phyloP scores from a whole-genome alignment of 2,888 invertebrate species.

The Diploptera punctata region DNA sequence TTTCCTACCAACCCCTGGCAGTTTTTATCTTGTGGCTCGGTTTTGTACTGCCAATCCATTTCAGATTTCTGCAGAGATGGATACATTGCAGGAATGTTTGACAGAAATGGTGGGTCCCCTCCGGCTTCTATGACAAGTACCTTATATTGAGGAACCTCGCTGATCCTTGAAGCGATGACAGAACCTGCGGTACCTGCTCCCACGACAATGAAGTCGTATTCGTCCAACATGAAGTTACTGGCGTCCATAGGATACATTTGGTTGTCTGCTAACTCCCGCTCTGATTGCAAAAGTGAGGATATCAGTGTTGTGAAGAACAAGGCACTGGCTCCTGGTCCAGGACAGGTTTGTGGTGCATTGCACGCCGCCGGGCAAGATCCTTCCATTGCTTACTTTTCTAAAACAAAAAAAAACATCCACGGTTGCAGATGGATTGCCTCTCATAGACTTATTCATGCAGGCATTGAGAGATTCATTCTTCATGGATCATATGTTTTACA shows the following conservation, averaged over 20 bases:
- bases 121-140: constrained; percentile 62
- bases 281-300: no score
- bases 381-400: not conserved
- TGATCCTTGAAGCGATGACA: no score
- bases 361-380: not conserved
- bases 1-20: constrained; percentile 48
- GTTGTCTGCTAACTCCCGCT: no score
- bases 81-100: constrained; percentile 56
- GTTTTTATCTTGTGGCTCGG: constrained; percentile 50
- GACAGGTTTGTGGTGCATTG: not conserved
- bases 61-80: constrained; percentile 48
- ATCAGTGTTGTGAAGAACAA: constrained; percentile 53
- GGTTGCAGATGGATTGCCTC: not conserved
- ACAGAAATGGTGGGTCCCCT: constrained; percentile 55
- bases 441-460: not conserved
- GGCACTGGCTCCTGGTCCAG: constrained; percentile 50
- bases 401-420: not conserved
- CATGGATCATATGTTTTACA: no score
- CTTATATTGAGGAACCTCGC: no score
- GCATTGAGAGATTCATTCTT: no score
- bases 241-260: no score
- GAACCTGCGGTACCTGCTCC: no score
- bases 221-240: no score
- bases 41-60: constrained; percentile 58
- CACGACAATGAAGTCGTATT: no score